Evolutionary conservation across 2,113 vertebrate genomes (phyloP).

Genomic region (Colossoma macropomum): DNA sequence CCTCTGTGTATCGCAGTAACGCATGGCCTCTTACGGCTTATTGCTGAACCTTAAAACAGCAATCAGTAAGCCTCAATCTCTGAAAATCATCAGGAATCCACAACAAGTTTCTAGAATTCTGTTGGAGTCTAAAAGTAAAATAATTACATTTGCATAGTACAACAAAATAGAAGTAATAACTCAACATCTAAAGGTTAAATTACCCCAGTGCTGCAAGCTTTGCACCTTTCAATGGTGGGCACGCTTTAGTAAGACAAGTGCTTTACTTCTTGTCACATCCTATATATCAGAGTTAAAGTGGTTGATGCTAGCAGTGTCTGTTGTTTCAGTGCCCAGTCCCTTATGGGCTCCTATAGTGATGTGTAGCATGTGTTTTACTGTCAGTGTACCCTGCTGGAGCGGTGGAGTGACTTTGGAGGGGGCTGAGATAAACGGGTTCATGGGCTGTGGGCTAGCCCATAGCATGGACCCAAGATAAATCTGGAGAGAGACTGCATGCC

Average conservation of each 20-base stretch:
- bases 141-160: no score
- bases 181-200: no score
- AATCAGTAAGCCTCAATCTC: no score
- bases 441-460: conserved; percentile 37
- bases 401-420: conserved; percentile 11
- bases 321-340: not conserved
- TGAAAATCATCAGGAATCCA: no score
- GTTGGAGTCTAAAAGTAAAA: no score
- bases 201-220: not conserved
- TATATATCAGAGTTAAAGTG: not conserved
- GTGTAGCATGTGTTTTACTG: not conserved
- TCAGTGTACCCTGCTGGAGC: not conserved
- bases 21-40: no score
- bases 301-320: not conserved
- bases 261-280: not conserved
- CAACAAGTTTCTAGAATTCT: no score
- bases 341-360: not conserved
- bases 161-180: no score
- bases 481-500: conserved; percentile 40
- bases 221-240: not conserved
- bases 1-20: no score
- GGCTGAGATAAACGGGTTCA: conserved; percentile 49
- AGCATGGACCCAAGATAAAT: conserved; percentile 44
- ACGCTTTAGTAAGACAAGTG: not conserved
- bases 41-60: no score